Evolutionary conservation across 2,113 vertebrate species (phyloP).

Genomic region (Mormyrus iriodes): DNA sequence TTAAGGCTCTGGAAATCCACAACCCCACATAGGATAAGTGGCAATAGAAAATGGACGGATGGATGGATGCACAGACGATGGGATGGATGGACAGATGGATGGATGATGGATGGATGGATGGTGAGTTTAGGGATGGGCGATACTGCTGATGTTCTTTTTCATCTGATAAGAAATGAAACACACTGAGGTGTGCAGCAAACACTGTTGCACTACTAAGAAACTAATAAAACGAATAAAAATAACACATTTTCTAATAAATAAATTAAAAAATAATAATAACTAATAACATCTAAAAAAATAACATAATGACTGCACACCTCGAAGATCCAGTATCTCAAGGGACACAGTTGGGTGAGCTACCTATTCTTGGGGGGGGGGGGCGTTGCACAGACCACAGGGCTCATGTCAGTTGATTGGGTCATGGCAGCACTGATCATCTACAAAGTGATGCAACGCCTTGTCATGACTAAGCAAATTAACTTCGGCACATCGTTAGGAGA

Average conservation of each 20-base stretch:
- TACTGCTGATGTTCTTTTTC: not conserved
- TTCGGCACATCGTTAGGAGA: constrained; percentile 75
- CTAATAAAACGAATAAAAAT: not conserved
- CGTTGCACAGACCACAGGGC: not conserved
- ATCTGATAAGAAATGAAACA: not conserved
- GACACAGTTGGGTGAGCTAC: not conserved
- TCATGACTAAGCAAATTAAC: constrained; percentile 77
- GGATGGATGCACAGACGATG: too few species aligned
- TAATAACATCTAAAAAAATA: not conserved
- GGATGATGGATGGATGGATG: not conserved
- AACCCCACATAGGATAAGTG: not conserved
- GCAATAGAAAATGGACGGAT: not conserved
- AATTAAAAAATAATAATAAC: not conserved
- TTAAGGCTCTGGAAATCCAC: not conserved
- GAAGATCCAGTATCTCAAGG: not conserved
- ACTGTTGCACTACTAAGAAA: not conserved
- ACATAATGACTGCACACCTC: not conserved
- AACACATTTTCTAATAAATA: not conserved
- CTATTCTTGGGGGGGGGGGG: not conserved
- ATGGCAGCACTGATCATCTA: constrained; percentile 32
- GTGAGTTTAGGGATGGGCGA: not conserved
- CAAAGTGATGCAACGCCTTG: constrained; percentile 59
- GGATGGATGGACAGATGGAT: not conserved
- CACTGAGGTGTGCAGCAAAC: not conserved
- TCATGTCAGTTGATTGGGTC: constrained; percentile 15